phyloP scores from a whole-genome alignment of 2,888 invertebrate species.

The Lampropteryx suffumata region DNA sequence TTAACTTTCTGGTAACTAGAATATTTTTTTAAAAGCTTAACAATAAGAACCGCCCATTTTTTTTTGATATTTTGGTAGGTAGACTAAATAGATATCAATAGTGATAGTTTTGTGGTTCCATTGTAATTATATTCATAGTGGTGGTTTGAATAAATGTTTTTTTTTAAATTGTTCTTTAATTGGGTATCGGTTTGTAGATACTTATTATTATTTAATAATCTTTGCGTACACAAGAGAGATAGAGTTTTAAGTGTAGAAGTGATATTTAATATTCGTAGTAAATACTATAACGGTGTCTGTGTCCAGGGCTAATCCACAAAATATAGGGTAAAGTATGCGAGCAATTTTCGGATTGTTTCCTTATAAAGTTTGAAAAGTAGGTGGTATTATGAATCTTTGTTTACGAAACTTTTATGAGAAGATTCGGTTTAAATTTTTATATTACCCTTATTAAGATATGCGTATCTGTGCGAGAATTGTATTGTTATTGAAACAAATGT shows the following conservation, averaged over 20 bases:
- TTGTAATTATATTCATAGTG: too few relatives aligned
- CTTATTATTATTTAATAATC: too few relatives aligned
- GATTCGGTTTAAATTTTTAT: conserved; percentile 14
- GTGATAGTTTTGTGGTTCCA: too few relatives aligned
- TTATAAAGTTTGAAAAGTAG: conserved; percentile 21
- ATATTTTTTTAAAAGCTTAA: too few relatives aligned
- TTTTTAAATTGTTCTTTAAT: too few relatives aligned
- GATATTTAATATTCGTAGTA: neutral
- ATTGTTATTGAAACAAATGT: neutral
- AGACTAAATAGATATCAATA: too few relatives aligned
- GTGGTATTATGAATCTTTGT: conserved; percentile 14
- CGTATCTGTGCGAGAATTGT: neutral
- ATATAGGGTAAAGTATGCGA: conserved; percentile 15
- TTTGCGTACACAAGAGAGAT: too few relatives aligned
- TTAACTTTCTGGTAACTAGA: too few relatives aligned
- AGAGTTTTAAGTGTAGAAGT: neutral
- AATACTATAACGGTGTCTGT: neutral
- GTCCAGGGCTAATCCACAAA: conserved; percentile 26
- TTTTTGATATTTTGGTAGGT: too few relatives aligned
- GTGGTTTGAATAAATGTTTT: too few relatives aligned
- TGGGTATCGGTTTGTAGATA: too few relatives aligned
- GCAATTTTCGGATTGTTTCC: conserved; percentile 26
- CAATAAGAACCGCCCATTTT: too few relatives aligned
- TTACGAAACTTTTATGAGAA: conserved; percentile 16
- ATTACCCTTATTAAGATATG: conserved; percentile 1